A percentile compares a stretch with the other conserved stretches of the same genome.
phyloP scores from a whole-genome alignment of 2,113 vertebrate genomes.

The Oryzias celebensis region DNA sequence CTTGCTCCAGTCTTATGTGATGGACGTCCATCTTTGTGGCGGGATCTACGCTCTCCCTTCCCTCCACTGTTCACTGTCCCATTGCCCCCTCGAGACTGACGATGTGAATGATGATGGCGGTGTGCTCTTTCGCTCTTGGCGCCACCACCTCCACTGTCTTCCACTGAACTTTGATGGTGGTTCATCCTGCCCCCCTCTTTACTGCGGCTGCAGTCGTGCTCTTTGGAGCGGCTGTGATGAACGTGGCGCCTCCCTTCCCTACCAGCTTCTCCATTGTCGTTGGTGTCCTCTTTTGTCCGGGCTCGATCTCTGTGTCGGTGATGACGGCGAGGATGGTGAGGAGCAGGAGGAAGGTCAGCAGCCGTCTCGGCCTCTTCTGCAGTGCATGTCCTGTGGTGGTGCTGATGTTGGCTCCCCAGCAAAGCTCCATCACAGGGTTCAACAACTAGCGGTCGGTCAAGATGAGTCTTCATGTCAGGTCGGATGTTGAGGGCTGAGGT shows the following conservation, averaged over 20 bases:
- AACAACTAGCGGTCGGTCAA: conserved; percentile 89
- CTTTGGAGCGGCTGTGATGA: conserved; percentile 86
- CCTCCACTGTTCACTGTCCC: conserved; percentile 63
- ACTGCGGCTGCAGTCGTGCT: conserved; percentile 69
- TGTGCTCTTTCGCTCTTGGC: conserved; percentile 77
- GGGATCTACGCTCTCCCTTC: conserved; percentile 75
- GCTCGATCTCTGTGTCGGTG: conserved; percentile 78
- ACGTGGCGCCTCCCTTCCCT: conserved; percentile 80
- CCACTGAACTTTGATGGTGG: conserved; percentile 84
- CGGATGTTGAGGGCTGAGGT: conserved; percentile 84
- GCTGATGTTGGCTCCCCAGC: conserved; percentile 49
- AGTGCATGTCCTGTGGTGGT: conserved; percentile 53
- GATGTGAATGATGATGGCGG: conserved; percentile 81
- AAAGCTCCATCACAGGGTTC: conserved; percentile 72
- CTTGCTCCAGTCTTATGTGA: conserved; percentile 77
- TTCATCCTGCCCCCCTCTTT: conserved; percentile 83
- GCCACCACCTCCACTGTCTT: conserved; percentile 70
- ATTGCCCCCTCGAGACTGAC: conserved; percentile 80
- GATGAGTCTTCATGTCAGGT: conserved; percentile 91
- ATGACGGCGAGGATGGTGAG: conserved; percentile 70
- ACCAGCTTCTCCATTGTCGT: conserved; percentile 69
- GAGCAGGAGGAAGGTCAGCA: conserved; percentile 15
- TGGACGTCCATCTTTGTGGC: conserved; percentile 79
- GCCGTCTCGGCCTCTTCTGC: conserved; percentile 59
- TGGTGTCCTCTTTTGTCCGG: conserved; percentile 71